Conservation (phyloP, 1,140 invertebrate genomes). For the Drosophila ohnishii region DNA sequence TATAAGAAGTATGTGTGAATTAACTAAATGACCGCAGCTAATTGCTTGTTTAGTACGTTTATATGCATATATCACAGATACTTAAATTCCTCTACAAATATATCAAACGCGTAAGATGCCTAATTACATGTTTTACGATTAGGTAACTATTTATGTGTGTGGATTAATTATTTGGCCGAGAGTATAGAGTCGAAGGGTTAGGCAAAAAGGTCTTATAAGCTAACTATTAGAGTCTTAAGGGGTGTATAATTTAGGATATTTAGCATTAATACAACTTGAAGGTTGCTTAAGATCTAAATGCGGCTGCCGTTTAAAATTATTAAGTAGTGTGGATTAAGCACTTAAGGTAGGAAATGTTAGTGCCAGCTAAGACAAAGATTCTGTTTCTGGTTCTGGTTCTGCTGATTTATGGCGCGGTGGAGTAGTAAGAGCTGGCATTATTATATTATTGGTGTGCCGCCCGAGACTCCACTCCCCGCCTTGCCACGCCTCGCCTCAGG, state of each 20-base stretch:
- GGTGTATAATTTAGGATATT: conserved; percentile 17
- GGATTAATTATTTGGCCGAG: conserved; percentile 45
- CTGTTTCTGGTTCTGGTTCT: conserved; percentile 6
- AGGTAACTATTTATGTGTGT: conserved; percentile 33
- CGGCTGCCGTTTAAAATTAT: conserved; percentile 39
- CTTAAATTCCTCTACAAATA: conserved; percentile 45
- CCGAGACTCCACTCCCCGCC: neutral
- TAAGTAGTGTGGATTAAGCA: conserved; percentile 48
- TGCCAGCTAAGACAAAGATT: conserved; percentile 42
- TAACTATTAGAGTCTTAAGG: conserved; percentile 15
- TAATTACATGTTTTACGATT: conserved; percentile 34
- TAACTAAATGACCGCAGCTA: conserved; percentile 41
- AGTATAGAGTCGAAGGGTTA: conserved; percentile 34
- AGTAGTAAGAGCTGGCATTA: conserved; percentile 26
- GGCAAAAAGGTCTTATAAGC: conserved; percentile 28
- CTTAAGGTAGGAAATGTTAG: conserved; percentile 51
- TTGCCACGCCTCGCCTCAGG: neutral
- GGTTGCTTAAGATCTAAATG: conserved; percentile 24
- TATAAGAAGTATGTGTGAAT: conserved; percentile 37
- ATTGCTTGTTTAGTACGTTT: conserved; percentile 45
- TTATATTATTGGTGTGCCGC: conserved; percentile 26
- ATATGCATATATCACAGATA: conserved; percentile 75
- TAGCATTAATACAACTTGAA: conserved; percentile 44
- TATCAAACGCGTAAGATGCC: conserved; percentile 29
- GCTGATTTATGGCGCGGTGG: conserved; percentile 28